Evolutionary conservation across 2,797 vertebrate species (phyloP).

Genomic region (Crax fasciolata): DNA sequence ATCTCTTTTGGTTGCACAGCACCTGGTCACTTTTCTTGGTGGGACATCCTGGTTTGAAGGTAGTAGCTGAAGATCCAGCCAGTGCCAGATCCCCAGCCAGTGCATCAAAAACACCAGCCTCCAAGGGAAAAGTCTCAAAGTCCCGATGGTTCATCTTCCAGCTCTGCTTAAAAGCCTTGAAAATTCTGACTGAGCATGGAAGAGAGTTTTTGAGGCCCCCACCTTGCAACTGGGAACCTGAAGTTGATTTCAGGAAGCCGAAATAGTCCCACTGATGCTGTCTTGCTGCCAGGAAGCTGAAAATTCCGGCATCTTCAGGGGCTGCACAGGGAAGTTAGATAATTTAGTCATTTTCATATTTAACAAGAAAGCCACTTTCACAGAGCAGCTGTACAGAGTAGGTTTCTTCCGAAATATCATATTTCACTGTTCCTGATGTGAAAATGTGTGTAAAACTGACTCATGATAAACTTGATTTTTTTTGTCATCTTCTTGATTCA

Average conservation of each 20-base stretch:
- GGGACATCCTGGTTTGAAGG: background rate
- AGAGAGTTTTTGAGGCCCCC: background rate
- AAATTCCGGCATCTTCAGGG: background rate
- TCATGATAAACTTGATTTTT: background rate
- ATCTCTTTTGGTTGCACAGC: background rate
- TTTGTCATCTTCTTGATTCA: background rate
- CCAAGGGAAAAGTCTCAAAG: background rate
- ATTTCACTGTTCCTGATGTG: background rate
- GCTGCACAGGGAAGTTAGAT: background rate
- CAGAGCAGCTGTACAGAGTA: background rate
- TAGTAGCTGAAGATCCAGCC: background rate
- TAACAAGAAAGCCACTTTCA: conserved; percentile 1
- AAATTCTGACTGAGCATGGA: background rate
- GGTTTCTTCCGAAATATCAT: background rate
- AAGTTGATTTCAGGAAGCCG: background rate
- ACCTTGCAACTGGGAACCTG: background rate
- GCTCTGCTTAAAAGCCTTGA: background rate
- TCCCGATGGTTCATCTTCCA: background rate
- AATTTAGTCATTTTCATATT: background rate
- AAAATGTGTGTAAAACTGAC: background rate
- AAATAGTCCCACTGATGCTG: background rate
- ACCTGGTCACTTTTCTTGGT: background rate
- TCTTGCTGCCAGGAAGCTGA: background rate
- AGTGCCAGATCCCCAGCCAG: background rate
- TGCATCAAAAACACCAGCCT: background rate